Conservation (phyloP, 2,113 vertebrate genomes). For the Oncorhynchus clarkii region DNA sequence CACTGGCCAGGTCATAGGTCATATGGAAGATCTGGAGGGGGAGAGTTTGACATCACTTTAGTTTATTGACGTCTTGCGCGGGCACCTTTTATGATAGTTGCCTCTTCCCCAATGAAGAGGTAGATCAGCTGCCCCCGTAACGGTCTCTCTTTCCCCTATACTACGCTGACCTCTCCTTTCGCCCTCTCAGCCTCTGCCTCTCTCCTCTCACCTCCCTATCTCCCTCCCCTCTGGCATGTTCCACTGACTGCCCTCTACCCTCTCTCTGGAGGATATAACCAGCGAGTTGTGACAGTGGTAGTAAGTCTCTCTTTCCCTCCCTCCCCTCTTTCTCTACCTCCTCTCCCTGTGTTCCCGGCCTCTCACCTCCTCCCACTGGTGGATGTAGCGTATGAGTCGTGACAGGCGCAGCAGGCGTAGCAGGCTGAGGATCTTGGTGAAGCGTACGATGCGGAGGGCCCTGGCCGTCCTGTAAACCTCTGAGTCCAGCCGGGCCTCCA, state of each 20-base stretch:
- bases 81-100: too few species aligned
- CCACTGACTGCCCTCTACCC: background rate
- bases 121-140: background rate
- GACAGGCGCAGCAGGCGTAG: slow-evolving; percentile 92
- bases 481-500: slow-evolving; percentile 86
- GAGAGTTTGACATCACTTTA: too few species aligned
- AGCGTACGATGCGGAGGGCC: slow-evolving; percentile 91
- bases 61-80: too few species aligned
- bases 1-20: slow-evolving; percentile 97
- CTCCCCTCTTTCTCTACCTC: background rate
- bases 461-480: slow-evolving; percentile 96
- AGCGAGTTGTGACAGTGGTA: too few species aligned
- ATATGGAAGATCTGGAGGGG: slow-evolving; percentile 91
- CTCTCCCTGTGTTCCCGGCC: background rate
- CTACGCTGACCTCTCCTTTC: background rate
- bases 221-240: background rate
- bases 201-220: background rate
- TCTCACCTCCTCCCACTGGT: slow-evolving; percentile 98
- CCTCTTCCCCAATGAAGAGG: too few species aligned
- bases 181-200: too few species aligned
- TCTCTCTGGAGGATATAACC: background rate
- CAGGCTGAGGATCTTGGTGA: slow-evolving; percentile 96
- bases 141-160: background rate
- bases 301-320: too few species aligned
- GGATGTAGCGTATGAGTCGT: slow-evolving; percentile 97